Evolutionary conservation across 2,888 invertebrate species (phyloP), one percentile per base, ranked within the genome.

Genomic region (Drosophila bunnanda): DNA sequence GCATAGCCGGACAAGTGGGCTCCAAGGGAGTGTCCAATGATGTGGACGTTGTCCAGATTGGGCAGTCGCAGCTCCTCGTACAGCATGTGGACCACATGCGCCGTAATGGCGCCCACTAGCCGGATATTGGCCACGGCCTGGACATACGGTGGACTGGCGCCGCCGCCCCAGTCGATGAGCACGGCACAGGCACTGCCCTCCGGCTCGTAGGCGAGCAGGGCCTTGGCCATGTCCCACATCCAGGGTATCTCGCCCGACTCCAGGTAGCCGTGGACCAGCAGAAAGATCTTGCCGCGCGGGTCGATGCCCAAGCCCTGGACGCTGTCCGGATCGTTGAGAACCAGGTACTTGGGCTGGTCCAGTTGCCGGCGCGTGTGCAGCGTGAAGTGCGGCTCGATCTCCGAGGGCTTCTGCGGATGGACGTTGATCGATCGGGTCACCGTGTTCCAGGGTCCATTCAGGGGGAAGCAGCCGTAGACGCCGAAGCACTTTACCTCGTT

Each of bases 41-140:
- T 94, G 90, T 98, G 97, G 57, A 96, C 95, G 71, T 95, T 95
- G 66, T 95, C 94, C 75, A 95, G 85, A 86, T 94, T 93, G 13
- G 93, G 88, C 74, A 95, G 88, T 1, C 93, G 93, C 17, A 94
- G 89, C 39, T 93, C 93, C 71, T 93, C 93, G 94, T 95, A 93
- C 52, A 94, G 88, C 90, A 93, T 93, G 75, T 92, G 93, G 57
- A 93, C 93, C 25, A 98, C 93, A 91, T 96, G 95, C 0, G 97
- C 97, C 0, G 96, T 95, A 92, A 98, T 96, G 0, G 95, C 95
- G 0, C 97, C 98, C 2, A 98, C 95, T 15, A 98, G 93, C 56
- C 98, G 93, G 22, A 97, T 97, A 90, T 98, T 98, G 1, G 98
- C 97, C 3, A 97, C 97, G 0, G 98, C 98, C 92, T 98, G 97